These are phyloP conservation scores for Cariama cristata DNA, from an alignment of 2,113 vertebrate species.

Conservation along the genomic window DNA sequence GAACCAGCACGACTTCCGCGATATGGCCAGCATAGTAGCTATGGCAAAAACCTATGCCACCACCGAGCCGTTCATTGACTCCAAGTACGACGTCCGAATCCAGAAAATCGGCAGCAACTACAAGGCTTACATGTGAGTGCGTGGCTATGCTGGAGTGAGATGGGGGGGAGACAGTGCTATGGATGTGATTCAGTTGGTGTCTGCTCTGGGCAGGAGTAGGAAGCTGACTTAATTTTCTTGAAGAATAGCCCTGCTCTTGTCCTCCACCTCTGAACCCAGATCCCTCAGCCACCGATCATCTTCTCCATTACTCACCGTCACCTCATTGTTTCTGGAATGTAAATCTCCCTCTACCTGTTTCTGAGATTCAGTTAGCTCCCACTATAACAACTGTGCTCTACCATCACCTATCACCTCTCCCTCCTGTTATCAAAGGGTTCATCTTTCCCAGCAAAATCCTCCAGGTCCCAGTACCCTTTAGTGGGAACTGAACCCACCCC, in stretches of 20 bases:
- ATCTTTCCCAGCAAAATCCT: not conserved
- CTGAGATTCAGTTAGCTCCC: not conserved
- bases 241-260: constrained; percentile 8
- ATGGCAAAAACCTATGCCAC: constrained; percentile 95
- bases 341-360: not conserved
- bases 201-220: not conserved
- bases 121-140: constrained; percentile 97
- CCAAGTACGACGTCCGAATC: constrained; percentile 96
- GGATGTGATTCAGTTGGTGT: not conserved
- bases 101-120: constrained; percentile 99
- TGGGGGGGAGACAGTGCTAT: not conserved
- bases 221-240: constrained; percentile 20
- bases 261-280: not conserved
- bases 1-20: constrained; percentile 92
- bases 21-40: constrained; percentile 94
- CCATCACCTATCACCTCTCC: not conserved
- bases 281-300: not conserved
- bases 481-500: not conserved
- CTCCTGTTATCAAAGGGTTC: not conserved
- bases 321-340: not conserved
- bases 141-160: not conserved
- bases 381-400: not conserved
- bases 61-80: constrained; percentile 90
- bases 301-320: not conserved
- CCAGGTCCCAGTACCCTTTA: not conserved